Evolutionary conservation across 2,888 invertebrate species (phyloP), one percentile per base, ranked within the genome.

Genomic region (Philereme transversata): DNA sequence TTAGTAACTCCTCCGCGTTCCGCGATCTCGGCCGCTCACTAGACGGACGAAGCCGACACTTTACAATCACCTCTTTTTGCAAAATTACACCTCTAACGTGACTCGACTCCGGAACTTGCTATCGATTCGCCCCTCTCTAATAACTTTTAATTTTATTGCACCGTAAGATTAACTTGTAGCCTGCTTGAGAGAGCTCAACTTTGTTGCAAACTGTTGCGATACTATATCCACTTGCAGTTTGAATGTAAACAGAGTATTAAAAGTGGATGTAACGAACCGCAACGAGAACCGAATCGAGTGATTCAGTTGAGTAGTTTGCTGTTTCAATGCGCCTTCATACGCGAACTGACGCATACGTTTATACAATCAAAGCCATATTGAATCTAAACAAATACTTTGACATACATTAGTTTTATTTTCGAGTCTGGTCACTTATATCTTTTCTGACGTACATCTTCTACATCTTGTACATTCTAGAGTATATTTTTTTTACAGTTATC

Each of bases 41-140:
- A 54, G 82, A 78, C 79, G 74, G 75, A 75, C 76, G 65, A 69
- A 79, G 81, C 79, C 78, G 75, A 69, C 78, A 81, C 79, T 84
- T 84, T 84, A 85, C 83, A 85, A 86, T 87, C 83, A 83, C 84
- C 83, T 79, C 83, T 84, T 84, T 83, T 83, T 83, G 81, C 78
- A 82, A 83, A 88, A 85, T 88, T 84, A 87, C 83, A 81, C 78
- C 77, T 75, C 64, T 73, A 70, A 82, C 88, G 87, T 88, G 88
- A 86, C 84, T 74, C 53, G 83, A 82, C 79, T 84, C 53, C 66
- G 47, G 73, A 77, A 60, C 36, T 10, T 38, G 60, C 69, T 73
- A 71, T 73, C 70, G 72, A 65, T 66, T 68, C 69, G 65, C 62
- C 58, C 59, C 68, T 71, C 67, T 73, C 73, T 77, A 75, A 76